Evolutionary conservation across 2,888 invertebrate species (phyloP), one percentile per base, ranked within the genome.

Genomic region (Hydroisotoma schaefferi): DNA sequence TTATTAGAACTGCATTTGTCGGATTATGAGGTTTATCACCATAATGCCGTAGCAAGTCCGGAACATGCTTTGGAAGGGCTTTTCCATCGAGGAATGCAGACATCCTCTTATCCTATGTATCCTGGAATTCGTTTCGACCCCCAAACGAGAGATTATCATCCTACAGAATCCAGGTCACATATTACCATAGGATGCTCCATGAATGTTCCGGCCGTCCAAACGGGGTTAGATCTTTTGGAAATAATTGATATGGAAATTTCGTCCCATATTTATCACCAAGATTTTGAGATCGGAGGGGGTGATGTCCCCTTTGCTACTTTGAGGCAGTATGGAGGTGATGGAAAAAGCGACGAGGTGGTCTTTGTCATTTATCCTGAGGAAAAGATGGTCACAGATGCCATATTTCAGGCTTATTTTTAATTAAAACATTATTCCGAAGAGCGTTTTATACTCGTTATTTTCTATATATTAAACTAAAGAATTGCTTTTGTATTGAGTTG

Each of bases 101-200:
- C 26, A 1, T 4, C 8, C 25, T 20, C 8, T 28, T 23, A 51
- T 33, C 55, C 52, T 15, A 46, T 53, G 4, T 61, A 59, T 44
- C 69, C 64, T n/a, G 67, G 64, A 38, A 53, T 63, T 1, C 51
- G 58, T 22, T 67, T 69, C 25, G 28, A 49, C 18, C 59, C 60
- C 1, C 63, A 63, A 5, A 33, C 48, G 15, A 33, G 48, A 49
- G 64, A 64, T 52, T 68, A 66, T 29, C 59, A 61, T 23, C 69
- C 67, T 6, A 64, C 60, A 1, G 53, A 57, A 12, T 69, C 71
- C 38, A 61, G 73, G 44, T 75, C 75, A 22, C 75, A 75, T 61
- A 61, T 74, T 22, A 75, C 75, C 1, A 60, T 75, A 12, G 75
- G 73, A 0, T 71, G 72, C 58, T 73, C 74, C 3, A 69, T 68